Evolutionary conservation across 2,113 vertebrate species (phyloP).

Genomic region (Notiomystis cincta): DNA sequence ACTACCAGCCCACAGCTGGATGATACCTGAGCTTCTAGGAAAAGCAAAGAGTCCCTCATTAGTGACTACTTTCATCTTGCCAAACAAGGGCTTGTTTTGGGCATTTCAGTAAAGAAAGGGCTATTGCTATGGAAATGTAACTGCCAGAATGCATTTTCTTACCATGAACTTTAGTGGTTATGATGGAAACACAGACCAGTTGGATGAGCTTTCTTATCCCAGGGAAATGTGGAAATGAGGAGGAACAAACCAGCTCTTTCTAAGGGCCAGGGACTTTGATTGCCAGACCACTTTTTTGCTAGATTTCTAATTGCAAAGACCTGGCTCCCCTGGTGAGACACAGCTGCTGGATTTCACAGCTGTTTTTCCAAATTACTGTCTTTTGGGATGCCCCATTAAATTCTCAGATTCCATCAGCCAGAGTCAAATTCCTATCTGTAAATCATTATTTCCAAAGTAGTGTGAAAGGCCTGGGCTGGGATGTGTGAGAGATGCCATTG

Average conservation of each 20-base stretch:
- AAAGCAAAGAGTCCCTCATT: neutral
- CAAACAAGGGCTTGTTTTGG: neutral
- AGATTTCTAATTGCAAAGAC: neutral
- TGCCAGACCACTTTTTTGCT: neutral
- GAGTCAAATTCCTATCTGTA: slow-evolving; percentile 1
- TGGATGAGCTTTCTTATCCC: neutral
- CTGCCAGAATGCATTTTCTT: neutral
- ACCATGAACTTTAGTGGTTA: neutral
- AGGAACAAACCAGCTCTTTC: neutral
- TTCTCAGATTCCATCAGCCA: neutral
- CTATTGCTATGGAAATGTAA: neutral
- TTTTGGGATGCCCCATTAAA: neutral
- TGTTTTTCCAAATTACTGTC: neutral
- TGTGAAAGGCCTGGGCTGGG: neutral
- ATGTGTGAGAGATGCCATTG: neutral
- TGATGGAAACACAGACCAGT: neutral
- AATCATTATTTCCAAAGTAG: neutral
- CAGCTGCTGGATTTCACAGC: slow-evolving; percentile 2
- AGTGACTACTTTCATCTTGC: neutral
- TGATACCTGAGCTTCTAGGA: neutral
- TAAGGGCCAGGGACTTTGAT: neutral
- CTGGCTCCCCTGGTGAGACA: neutral
- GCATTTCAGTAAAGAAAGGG: neutral
- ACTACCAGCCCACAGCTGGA: neutral
- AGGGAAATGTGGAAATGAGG: neutral